Evolutionary conservation across 2,113 vertebrate genomes (phyloP).

Genomic region (Caranx melampygus): DNA sequence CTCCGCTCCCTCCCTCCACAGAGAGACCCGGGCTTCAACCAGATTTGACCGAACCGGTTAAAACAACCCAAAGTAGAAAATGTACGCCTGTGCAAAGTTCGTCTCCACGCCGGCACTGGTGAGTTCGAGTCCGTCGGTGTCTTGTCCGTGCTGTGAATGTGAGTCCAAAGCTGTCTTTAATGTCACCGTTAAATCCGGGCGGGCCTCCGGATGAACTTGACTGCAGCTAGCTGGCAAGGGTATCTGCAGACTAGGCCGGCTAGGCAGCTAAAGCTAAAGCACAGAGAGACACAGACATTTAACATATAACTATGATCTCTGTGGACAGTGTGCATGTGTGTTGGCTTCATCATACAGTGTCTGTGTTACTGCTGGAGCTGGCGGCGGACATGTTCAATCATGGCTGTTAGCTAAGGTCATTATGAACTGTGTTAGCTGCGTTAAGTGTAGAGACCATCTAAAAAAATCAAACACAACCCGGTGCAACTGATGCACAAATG

Average conservation of each 20-base stretch:
- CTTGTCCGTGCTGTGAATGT: background rate
- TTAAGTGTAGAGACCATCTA: constrained; percentile 2
- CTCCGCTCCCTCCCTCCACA: constrained; percentile 73
- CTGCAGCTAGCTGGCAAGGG: constrained; percentile 66
- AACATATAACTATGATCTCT: rapidly evolving
- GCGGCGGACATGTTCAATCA: background rate
- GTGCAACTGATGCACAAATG: background rate
- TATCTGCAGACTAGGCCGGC: constrained; percentile 68
- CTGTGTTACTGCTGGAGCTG: background rate
- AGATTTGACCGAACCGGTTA: constrained; percentile 72
- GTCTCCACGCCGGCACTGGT: constrained; percentile 92
- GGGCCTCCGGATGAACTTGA: constrained; percentile 81
- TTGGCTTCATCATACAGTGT: rapidly evolving
- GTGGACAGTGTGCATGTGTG: background rate
- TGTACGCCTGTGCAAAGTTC: constrained; percentile 95
- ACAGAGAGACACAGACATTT: background rate
- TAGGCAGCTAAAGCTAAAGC: constrained; percentile 56
- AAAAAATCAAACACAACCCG: background rate
- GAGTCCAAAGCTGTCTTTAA: background rate
- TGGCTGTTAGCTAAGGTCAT: constrained; percentile 73
- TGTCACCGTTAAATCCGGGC: background rate
- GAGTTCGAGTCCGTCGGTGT: constrained; percentile 65
- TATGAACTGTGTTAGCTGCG: constrained; percentile 12
- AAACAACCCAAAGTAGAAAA: constrained; percentile 74
- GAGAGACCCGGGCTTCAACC: constrained; percentile 81